Percentiles rank a stretch among this genome's conserved stretches.
Evolutionary conservation across 2,888 invertebrate species (phyloP).

Genomic region (Heliconius erato): DNA sequence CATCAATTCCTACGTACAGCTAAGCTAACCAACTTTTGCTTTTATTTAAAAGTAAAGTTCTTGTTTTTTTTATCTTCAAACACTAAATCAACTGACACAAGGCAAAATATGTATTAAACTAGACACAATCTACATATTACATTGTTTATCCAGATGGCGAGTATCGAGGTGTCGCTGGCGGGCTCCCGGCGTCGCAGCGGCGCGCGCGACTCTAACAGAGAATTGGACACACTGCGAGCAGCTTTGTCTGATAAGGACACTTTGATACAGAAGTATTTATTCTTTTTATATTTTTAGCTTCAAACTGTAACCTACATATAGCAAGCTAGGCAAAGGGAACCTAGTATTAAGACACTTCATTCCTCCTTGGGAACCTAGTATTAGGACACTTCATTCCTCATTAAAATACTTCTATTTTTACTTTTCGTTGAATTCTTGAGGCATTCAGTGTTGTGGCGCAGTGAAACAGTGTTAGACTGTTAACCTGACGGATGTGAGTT

Average conservation of each 20-base stretch:
- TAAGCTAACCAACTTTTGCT: too few species aligned
- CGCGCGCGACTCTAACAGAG: slow-evolving; percentile 73
- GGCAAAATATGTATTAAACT: not conserved
- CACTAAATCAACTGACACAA: not conserved
- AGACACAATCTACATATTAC: not conserved
- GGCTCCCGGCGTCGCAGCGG: slow-evolving; percentile 73
- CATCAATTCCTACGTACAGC: too few species aligned
- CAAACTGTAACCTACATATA: not conserved
- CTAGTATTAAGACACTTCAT: too few species aligned
- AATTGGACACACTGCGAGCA: slow-evolving; percentile 88
- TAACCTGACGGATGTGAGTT: too few species aligned
- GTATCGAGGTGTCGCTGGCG: slow-evolving; percentile 91
- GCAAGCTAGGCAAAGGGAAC: too few species aligned
- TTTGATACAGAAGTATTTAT: slow-evolving; percentile 89
- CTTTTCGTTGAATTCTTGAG: too few species aligned
- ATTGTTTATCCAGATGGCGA: slow-evolving; percentile 88
- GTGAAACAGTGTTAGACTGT: too few species aligned
- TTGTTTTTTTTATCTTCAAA: not conserved
- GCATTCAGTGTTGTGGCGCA: too few species aligned
- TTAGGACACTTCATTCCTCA: too few species aligned
- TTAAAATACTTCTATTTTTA: too few species aligned
- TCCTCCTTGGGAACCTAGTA: too few species aligned
- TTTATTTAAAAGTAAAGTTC: not conserved
- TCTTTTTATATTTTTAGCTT: not conserved
- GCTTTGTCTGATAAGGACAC: slow-evolving; percentile 92